Percentiles rank a stretch among this genome's conserved stretches.
These are phyloP conservation scores for Benthosema pterotum DNA, from an alignment of 2,797 vertebrate genomes.

Conservation along the genomic window DNA sequence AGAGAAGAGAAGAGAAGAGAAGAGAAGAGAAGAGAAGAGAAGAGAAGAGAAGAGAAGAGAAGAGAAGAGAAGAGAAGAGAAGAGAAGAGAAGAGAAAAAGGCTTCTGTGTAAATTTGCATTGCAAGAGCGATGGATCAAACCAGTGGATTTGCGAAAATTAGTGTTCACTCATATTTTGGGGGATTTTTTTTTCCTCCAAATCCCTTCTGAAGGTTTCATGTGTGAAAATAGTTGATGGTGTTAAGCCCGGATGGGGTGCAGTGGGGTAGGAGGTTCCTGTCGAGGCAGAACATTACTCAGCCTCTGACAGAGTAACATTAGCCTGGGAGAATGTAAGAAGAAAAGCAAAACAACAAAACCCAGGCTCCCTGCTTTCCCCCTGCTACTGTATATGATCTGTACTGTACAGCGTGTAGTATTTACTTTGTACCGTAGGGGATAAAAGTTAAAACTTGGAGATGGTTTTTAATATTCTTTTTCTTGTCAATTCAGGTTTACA, in stretches of 20 bases:
- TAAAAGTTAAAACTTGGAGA: constrained; percentile 2
- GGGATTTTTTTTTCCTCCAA: constrained; percentile 31
- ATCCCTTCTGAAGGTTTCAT: constrained; percentile 26
- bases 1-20: no score
- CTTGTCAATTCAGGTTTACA: no score
- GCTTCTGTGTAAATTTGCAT: constrained; percentile 2
- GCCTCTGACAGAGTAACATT: constrained; percentile 17
- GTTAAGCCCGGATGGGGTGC: constrained; percentile 7
- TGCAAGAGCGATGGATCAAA: neutral
- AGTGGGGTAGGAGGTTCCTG: constrained; percentile 17
- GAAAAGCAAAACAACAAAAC: constrained; percentile 12
- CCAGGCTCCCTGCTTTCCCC: no score
- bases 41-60: no score
- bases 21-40: no score
- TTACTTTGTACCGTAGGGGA: neutral
- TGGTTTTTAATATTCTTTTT: constrained; percentile 16
- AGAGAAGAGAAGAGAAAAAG: no score
- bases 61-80: no score
- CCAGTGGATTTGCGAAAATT: constrained; percentile 29
- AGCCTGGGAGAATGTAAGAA: constrained; percentile 30
- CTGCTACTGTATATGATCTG: no score
- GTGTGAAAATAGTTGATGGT: constrained; percentile 55
- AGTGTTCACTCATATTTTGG: constrained; percentile 28
- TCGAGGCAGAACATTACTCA: constrained; percentile 27
- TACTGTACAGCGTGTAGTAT: no score